Conservation (phyloP, 2,888 invertebrate species). For the Drosophila mayaguana region DNA sequence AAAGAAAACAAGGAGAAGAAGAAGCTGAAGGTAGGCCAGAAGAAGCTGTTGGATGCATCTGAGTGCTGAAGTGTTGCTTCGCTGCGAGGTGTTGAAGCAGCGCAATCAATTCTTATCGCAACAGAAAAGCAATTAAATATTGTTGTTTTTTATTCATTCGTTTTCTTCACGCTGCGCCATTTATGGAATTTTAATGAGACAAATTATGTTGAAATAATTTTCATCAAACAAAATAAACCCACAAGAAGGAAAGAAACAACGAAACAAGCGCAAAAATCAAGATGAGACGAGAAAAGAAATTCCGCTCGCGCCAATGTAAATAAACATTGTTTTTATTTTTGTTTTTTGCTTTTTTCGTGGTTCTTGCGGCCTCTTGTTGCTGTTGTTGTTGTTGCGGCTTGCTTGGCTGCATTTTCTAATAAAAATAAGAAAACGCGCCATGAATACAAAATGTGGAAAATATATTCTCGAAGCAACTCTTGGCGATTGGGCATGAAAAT, state of each 20-base stretch:
- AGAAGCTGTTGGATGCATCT: not conserved
- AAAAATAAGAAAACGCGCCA: slow-evolving; percentile 61
- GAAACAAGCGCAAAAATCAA: slow-evolving; percentile 24
- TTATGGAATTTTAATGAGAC: slow-evolving; percentile 74
- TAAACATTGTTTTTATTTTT: slow-evolving; percentile 31
- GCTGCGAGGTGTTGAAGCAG: slow-evolving; percentile 30
- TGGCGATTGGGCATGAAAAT: slow-evolving; percentile 45
- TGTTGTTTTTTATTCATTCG: slow-evolving; percentile 4
- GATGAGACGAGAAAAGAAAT: slow-evolving; percentile 21
- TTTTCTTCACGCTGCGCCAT: slow-evolving; percentile 23
- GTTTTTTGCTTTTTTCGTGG: slow-evolving; percentile 3
- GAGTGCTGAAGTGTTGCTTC: not conserved
- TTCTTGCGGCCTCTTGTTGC: slow-evolving; percentile 6
- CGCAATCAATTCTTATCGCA: slow-evolving; percentile 52
- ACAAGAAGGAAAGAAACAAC: slow-evolving; percentile 2
- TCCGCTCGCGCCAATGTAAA: slow-evolving; percentile 46
- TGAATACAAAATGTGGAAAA: slow-evolving; percentile 61
- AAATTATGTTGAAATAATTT: slow-evolving; percentile 63
- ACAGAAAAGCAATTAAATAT: slow-evolving; percentile 62
- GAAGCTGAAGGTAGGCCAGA: not conserved
- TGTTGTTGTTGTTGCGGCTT: slow-evolving; percentile 29
- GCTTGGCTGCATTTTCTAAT: slow-evolving; percentile 55
- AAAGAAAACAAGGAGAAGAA: not conserved
- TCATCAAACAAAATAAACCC: slow-evolving; percentile 33
- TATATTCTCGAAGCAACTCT: slow-evolving; percentile 20